These are phyloP conservation scores for Drosophila mayaguana DNA, from an alignment of 2,888 invertebrate genomes.

Conservation along the genomic window DNA sequence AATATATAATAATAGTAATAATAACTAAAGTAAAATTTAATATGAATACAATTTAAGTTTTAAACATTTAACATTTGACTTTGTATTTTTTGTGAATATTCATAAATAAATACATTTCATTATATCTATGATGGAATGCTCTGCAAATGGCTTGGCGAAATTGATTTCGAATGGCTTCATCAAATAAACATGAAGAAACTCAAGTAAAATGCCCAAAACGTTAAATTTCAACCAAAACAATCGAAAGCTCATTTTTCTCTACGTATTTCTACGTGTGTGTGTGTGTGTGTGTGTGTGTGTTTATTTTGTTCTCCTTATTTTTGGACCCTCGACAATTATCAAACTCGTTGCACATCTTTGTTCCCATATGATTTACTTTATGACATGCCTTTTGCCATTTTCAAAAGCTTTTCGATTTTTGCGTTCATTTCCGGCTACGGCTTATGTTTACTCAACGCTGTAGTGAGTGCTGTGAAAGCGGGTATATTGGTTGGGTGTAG, in stretches of 20 bases:
- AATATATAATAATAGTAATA: no score
- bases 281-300: neutral
- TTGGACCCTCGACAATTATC: slow-evolving; percentile 54
- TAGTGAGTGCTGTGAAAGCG: neutral
- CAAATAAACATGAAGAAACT: neutral
- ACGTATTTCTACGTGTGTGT: neutral
- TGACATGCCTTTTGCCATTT: slow-evolving; percentile 40
- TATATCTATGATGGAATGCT: neutral
- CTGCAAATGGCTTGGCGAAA: neutral
- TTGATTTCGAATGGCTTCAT: slow-evolving; percentile 13
- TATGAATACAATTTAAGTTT: neutral
- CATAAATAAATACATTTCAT: neutral
- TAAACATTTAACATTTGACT: neutral
- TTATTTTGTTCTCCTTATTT: slow-evolving; percentile 6
- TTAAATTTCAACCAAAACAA: slow-evolving; percentile 13
- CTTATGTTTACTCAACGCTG: neutral
- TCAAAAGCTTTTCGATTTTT: slow-evolving; percentile 41
- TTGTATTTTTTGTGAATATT: neutral
- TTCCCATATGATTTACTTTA: slow-evolving; percentile 57
- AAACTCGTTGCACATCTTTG: slow-evolving; percentile 42
- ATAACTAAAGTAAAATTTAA: neutral
- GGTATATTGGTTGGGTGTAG: neutral
- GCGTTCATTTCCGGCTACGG: slow-evolving; percentile 32
- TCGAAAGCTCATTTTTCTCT: slow-evolving; percentile 8
- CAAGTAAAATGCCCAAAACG: slow-evolving; percentile 2